phyloP scores from a whole-genome alignment of 2,888 invertebrate genomes.

The Polylopha cassiicola region DNA sequence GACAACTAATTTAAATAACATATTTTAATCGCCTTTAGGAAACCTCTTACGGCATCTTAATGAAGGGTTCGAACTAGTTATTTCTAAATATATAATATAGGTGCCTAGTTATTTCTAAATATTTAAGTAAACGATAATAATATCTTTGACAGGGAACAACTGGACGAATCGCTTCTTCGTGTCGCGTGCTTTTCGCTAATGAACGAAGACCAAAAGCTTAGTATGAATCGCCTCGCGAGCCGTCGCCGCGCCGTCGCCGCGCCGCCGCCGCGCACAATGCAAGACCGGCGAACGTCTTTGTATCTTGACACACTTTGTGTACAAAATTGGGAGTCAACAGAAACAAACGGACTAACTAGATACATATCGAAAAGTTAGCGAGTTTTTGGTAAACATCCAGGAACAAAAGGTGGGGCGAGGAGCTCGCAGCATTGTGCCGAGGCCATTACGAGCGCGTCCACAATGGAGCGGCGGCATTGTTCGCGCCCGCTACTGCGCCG shows the following conservation, averaged over 20 bases:
- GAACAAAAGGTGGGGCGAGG: conserved; percentile 17
- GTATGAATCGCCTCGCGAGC: conserved; percentile 16
- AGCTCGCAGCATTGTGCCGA: conserved; percentile 13
- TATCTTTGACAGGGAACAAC: too few species aligned
- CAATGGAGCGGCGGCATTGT: conserved; percentile 18
- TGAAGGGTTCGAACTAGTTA: too few species aligned
- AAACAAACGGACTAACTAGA: conserved; percentile 17
- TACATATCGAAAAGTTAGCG: conserved; percentile 19
- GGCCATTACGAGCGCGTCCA: conserved; percentile 17
- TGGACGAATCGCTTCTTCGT: conserved; percentile 6
- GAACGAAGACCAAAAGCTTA: conserved; percentile 8
- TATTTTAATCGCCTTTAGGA: too few species aligned
- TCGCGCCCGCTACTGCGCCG: conserved; percentile 16
- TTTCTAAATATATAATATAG: too few species aligned
- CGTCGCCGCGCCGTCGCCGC: conserved; percentile 10
- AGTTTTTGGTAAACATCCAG: conserved; percentile 18
- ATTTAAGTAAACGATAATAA: too few species aligned
- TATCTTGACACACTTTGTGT: conserved; percentile 13
- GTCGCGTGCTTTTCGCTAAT: conserved; percentile 5
- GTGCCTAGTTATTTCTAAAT: too few species aligned
- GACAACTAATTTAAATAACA: too few species aligned
- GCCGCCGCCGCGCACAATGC: conserved; percentile 7
- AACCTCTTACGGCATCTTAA: too few species aligned
- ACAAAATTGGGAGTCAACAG: conserved; percentile 14
- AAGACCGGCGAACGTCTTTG: conserved; percentile 1